These are phyloP conservation scores for Machaerirhynchus nigripectus DNA, from an alignment of 2,113 vertebrate species.

Conservation along the genomic window DNA sequence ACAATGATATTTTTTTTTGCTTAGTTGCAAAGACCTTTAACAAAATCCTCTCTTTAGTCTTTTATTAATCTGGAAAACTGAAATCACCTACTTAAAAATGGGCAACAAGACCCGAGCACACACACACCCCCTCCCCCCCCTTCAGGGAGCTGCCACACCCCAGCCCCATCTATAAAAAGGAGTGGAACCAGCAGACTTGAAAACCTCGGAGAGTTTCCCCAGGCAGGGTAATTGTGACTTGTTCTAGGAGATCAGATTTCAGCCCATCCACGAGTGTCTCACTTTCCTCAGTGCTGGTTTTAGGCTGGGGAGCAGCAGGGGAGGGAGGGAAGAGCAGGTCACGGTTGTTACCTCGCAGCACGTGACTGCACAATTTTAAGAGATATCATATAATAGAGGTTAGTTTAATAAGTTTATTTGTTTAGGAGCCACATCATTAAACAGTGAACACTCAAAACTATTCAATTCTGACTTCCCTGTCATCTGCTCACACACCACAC, in stretches of 20 bases:
- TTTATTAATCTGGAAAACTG: not conserved
- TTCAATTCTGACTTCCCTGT: not conserved
- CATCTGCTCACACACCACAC: not conserved
- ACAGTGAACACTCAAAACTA: not conserved
- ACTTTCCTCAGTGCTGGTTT: not conserved
- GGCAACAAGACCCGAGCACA: not conserved
- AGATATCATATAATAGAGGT: not conserved
- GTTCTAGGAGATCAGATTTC: not conserved
- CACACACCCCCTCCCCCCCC: fast-evolving
- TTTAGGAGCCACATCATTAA: not conserved
- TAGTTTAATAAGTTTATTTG: not conserved
- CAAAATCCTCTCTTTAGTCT: not conserved
- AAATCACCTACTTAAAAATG: not conserved
- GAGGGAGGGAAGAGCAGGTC: not conserved
- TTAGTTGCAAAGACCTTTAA: not conserved
- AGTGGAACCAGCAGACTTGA: not conserved
- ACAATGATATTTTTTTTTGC: not conserved
- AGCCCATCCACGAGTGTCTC: not conserved
- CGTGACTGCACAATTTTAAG: not conserved
- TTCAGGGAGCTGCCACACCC: not conserved
- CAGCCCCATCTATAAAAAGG: not conserved
- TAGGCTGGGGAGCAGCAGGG: not conserved
- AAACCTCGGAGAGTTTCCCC: constrained; percentile 4
- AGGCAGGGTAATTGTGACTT: not conserved
- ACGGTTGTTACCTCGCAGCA: not conserved